These are phyloP conservation scores for Arnoldichthys spilopterus DNA, from an alignment of 2,797 vertebrate species.

Conservation along the genomic window DNA sequence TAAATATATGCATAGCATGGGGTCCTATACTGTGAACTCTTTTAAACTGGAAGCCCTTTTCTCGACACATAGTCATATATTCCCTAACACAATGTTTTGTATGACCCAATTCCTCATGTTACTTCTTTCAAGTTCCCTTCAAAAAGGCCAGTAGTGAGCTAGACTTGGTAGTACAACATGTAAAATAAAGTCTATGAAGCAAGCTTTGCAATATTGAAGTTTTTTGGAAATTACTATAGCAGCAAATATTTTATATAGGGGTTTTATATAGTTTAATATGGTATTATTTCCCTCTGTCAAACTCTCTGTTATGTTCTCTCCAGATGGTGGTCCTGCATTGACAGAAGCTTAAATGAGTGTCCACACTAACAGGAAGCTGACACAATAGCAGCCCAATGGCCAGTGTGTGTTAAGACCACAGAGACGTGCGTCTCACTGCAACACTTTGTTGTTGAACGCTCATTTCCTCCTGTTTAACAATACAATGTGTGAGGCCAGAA, in stretches of 20 bases:
- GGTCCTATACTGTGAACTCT: background rate
- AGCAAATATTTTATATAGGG: background rate
- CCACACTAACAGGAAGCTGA: slow-evolving; percentile 50
- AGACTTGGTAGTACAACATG: background rate
- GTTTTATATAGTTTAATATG: background rate
- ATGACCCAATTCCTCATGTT: background rate
- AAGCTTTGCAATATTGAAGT: background rate
- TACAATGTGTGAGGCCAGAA: slow-evolving; percentile 18
- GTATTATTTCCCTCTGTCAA: slow-evolving; percentile 2
- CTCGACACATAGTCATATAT: too few relatives aligned
- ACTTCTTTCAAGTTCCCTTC: background rate
- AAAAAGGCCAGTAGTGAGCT: background rate
- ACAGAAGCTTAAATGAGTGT: slow-evolving; percentile 41
- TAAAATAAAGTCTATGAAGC: background rate
- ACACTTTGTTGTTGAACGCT: slow-evolving; percentile 35
- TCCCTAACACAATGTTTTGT: background rate
- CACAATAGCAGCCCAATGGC: slow-evolving; percentile 51
- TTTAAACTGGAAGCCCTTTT: too few relatives aligned
- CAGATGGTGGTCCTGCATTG: slow-evolving; percentile 36
- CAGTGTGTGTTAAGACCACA: slow-evolving; percentile 19
- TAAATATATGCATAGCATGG: too few relatives aligned
- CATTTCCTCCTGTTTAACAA: slow-evolving; percentile 53
- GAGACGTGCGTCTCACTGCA: slow-evolving; percentile 30
- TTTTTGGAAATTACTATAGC: background rate
- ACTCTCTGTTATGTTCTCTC: slow-evolving; percentile 4